Evolutionary conservation across 1,140 invertebrate genomes (phyloP), one percentile per base, ranked within the genome.

Genomic region (Heterodera carotae): DNA sequence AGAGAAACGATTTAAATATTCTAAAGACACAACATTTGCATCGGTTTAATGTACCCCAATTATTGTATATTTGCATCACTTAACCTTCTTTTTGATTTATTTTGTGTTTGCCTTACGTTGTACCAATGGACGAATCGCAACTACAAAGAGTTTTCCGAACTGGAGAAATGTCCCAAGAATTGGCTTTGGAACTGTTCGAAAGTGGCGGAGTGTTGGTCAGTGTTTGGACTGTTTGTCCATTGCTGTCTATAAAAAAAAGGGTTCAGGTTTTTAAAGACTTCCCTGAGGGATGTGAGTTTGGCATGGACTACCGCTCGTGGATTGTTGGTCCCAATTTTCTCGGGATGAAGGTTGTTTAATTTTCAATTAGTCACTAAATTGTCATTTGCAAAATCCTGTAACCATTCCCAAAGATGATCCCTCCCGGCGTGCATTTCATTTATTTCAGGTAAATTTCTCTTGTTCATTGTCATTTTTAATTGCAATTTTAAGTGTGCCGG

Each of bases 271-370:
- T 96, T 68, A 89, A 94, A 1, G 92, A 94, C 83, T 92, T 96
- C 56, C 95, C 95, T 4, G 87, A 90, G 76, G 93, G 93, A 64
- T 95, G 94, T 8, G 94, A 96, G 89, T 93, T 98, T 90, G 96
- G 96, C n/a, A 94, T 99, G 81, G 96, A 99, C 89, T 91, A 96
- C 87, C 93, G 94, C 88, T 92, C 92, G 12, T 98, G 95, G 93
- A 93, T 92, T 79, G 93, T 93, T n/a, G 94, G 92, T 6, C 92
- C 93, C 77, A 93, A 93, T 87, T 99, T 98, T 88, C 91, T 92
- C 78, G 97, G 96, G 22, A 91, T 99, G 53, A 99, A 98, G 91
- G 72, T 74, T 18, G 43, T 36, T 22, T 25, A 56, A 22, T 22
- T 39, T 36, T 2, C 36, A 39, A n/a, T 56, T 18, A n/a, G n/a